Percentiles rank a stretch among this genome's conserved stretches.
Conservation (phyloP, 2,113 vertebrate species). For the Lophotis ruficrista region DNA sequence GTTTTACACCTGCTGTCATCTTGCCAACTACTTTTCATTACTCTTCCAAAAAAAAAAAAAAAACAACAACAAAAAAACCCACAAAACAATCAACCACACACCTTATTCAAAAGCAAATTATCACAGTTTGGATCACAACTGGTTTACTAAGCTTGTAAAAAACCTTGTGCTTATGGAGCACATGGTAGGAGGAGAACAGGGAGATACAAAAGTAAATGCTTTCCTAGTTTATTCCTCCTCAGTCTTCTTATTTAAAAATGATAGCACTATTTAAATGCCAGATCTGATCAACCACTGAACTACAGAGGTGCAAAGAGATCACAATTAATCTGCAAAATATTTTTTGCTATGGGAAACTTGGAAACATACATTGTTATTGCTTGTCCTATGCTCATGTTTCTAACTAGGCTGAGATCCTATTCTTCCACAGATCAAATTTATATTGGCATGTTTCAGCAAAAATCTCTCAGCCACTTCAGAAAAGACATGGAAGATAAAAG, state of each 20-base stretch:
- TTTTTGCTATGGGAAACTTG: not conserved
- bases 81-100: not conserved
- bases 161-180: not conserved
- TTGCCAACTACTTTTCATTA: slow-evolving; percentile 28
- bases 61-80: too few relatives aligned
- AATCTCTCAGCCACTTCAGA: not conserved
- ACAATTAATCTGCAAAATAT: not conserved
- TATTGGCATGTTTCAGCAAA: not conserved
- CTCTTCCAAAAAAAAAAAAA: not conserved
- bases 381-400: not conserved
- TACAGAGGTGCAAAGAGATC: not conserved
- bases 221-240: not conserved
- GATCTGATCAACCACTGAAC: not conserved
- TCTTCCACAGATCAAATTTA: not conserved
- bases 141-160: slow-evolving; percentile 41
- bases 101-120: slow-evolving; percentile 20
- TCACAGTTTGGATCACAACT: not conserved
- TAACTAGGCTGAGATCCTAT: not conserved
- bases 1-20: slow-evolving; percentile 28
- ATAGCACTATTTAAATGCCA: not conserved
- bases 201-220: not conserved
- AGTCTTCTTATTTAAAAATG: not conserved
- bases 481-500: not conserved
- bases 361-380: not conserved
- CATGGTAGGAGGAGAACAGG: not conserved